Conservation (phyloP, 2,888 invertebrate species). For the Leptothorax acervorum region DNA sequence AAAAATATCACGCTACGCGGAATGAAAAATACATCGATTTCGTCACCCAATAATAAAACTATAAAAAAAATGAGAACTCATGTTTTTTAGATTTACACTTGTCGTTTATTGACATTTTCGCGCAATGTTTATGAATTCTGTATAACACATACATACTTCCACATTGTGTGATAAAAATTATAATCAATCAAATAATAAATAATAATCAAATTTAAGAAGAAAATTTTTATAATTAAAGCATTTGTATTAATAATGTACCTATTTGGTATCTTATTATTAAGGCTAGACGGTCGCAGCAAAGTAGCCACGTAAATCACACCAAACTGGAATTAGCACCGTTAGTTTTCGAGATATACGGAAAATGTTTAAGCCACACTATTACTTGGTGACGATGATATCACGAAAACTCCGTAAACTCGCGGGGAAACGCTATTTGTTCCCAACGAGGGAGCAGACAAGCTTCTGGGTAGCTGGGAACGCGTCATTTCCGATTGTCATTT, state of each 20-base stretch:
- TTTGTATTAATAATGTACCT: background rate
- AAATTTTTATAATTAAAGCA: background rate
- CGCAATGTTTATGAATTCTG: background rate
- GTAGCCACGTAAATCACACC: background rate
- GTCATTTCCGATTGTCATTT: constrained; percentile 82
- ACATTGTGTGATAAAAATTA: background rate
- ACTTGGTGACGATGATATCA: constrained; percentile 49
- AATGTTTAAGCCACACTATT: constrained; percentile 44
- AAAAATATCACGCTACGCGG: constrained; percentile 24
- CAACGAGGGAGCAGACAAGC: constrained; percentile 42
- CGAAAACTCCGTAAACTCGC: constrained; percentile 46
- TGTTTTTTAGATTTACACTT: background rate
- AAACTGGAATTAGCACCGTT: background rate
- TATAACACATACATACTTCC: background rate
- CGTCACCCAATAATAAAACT: background rate
- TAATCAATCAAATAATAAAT: background rate
- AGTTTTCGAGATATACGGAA: constrained; percentile 42
- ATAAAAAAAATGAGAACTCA: background rate
- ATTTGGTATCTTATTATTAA: background rate
- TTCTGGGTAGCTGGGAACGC: constrained; percentile 67
- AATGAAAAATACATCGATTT: constrained; percentile 36
- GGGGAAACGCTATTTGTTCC: constrained; percentile 66
- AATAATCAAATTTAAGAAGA: background rate
- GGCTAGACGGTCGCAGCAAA: background rate
- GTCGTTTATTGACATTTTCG: background rate